These are phyloP conservation scores for Patella ulyssiponensis DNA, from an alignment of 2,888 invertebrate genomes.

Conservation along the genomic window DNA sequence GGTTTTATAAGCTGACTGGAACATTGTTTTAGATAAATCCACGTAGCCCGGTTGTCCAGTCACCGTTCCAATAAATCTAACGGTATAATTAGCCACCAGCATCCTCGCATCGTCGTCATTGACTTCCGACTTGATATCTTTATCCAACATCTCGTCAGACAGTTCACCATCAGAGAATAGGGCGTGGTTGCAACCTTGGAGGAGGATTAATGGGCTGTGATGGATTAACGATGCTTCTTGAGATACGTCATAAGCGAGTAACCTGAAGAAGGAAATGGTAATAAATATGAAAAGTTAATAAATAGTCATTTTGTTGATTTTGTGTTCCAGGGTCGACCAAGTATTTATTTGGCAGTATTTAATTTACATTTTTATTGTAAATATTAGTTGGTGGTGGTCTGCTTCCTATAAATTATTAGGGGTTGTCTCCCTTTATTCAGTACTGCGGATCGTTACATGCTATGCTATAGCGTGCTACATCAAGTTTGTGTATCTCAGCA, in stretches of 20 bases:
- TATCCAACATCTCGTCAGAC: constrained; percentile 15
- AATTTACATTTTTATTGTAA: too few relatives aligned
- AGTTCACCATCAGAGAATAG: constrained; percentile 30
- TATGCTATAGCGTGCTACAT: too few relatives aligned
- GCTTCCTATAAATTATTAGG: too few relatives aligned
- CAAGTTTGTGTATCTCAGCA: too few relatives aligned
- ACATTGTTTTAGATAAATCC: constrained; percentile 11
- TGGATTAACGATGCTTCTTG: constrained; percentile 18
- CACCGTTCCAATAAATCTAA: constrained; percentile 28
- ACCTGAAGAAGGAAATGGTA: constrained; percentile 17
- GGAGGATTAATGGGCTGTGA: constrained; percentile 30
- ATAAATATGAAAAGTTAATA: background rate
- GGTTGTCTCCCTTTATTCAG: too few relatives aligned
- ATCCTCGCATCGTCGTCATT: constrained; percentile 21
- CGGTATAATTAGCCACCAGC: constrained; percentile 25
- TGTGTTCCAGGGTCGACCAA: too few relatives aligned
- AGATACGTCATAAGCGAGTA: background rate
- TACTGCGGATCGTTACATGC: too few relatives aligned
- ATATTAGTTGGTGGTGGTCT: too few relatives aligned
- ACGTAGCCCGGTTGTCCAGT: constrained; percentile 12
- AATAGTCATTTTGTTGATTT: too few relatives aligned
- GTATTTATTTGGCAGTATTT: too few relatives aligned
- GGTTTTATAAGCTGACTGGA: constrained; percentile 23
- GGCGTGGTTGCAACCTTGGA: constrained; percentile 38
- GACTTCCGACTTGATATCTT: constrained; percentile 35